Evolutionary conservation across 2,113 vertebrate genomes (phyloP).

Genomic region (Rissa tridactyla): DNA sequence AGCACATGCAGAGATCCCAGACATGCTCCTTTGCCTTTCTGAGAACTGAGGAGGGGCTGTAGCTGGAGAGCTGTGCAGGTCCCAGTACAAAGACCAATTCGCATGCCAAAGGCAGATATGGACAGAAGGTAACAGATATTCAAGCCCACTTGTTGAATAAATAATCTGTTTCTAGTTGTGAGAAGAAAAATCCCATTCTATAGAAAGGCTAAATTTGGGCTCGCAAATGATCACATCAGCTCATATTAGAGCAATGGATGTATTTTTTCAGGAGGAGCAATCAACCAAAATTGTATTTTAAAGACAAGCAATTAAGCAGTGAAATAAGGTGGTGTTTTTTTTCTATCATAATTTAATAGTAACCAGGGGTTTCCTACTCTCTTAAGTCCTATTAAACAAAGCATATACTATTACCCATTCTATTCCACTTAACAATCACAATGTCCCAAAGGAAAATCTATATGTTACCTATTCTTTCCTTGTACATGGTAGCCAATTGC

Average conservation of each 20-base stretch:
- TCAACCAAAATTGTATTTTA: not conserved
- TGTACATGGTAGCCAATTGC: not conserved
- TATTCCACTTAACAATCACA: not conserved
- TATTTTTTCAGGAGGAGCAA: not conserved
- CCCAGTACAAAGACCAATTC: not conserved
- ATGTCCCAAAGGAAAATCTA: not conserved
- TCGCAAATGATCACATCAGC: not conserved
- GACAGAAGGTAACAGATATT: not conserved
- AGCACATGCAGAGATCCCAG: not conserved
- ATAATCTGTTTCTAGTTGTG: not conserved
- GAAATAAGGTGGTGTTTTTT: not conserved
- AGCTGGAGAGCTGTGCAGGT: not conserved
- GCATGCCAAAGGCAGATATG: not conserved
- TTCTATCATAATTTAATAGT: not conserved
- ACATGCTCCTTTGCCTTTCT: not conserved
- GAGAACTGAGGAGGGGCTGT: not conserved
- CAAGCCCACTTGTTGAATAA: not conserved
- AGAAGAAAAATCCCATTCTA: not conserved
- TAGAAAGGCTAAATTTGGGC: not conserved
- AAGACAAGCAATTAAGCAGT: not conserved
- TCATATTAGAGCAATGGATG: not conserved
- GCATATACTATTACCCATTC: not conserved
- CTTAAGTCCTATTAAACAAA: not conserved
- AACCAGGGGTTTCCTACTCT: not conserved
- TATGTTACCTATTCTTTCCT: not conserved